Conservation (phyloP, 2,797 vertebrate species). For the Trichosurus vulpecula region DNA sequence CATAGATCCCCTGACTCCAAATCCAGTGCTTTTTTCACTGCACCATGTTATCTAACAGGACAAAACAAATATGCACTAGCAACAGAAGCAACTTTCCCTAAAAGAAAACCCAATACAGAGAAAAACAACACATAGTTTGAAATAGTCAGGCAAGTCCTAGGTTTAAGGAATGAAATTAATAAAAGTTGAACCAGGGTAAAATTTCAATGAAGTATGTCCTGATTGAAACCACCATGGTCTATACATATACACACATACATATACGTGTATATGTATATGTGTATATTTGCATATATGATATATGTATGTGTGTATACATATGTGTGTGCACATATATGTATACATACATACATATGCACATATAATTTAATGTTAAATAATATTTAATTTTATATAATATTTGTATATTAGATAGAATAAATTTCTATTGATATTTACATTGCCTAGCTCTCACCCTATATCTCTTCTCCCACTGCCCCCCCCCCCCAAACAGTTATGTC, state of each 20-base stretch:
- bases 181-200: constrained; percentile 7
- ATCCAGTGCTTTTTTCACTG: not conserved
- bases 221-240: not conserved
- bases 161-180: constrained; percentile 34
- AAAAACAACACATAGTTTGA: not conserved
- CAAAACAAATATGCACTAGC: not conserved
- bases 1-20: not conserved
- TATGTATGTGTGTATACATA: too few relatives aligned
- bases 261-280: too few relatives aligned
- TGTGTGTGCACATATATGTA: too few relatives aligned
- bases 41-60: too few relatives aligned
- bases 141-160: constrained; percentile 26
- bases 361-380: not conserved
- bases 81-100: not conserved
- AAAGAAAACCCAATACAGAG: not conserved
- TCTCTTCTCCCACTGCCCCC: not conserved
- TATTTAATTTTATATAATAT: not conserved
- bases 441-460: not conserved
- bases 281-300: too few relatives aligned
- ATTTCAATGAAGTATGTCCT: constrained; percentile 15
- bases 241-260: too few relatives aligned
- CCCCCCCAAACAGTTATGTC: not conserved
- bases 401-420: too few relatives aligned
- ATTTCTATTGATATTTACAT: not conserved
- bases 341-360: not conserved